Evolutionary conservation across 2,888 invertebrate genomes (phyloP), one percentile per base, ranked within the genome.

Genomic region (Pollenia amentaria): DNA sequence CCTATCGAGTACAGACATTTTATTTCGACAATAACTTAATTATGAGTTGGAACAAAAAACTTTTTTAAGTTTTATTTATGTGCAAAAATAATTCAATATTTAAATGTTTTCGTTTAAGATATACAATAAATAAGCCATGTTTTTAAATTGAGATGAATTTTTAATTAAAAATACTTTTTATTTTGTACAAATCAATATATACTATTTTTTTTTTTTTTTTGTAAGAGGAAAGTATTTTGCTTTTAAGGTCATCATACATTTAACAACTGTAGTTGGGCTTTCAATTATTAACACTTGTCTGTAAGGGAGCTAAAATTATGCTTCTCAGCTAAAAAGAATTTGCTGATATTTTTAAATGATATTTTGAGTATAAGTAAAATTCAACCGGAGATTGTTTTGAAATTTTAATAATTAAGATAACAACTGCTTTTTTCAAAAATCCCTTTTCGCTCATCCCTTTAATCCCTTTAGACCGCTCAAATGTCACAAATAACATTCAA

Each of bases 11-110:
- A 29, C 29, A 29, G 29, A 29, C 46, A 46, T 46, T 46, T 55
- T 55, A 55, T 55, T 55, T 55, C 21, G 21, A 55, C 21, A 55
- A 55, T 55, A 21, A 55, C 55, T 55, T 21, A 21, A 55, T 55
- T 21, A 55, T 55, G 21, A 55, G 21, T 55, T 55, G 11, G 11
- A 6, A 55, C 11, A 55, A 55, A 55, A 21, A 55, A 10, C 11
- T 21, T 18, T 55, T 9, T 12, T 21, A 18, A 21, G 21, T 11
- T 55, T n/a, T 16, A 55, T 16, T 55, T 16, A 12, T 55, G 21
- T 55, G 21, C 55, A 29, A 12, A 55, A 55, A 55, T 55, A 55
- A 55, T 55, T 55, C 12, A 55, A 55, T 55, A 18, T 55, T 21
- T 55, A 12, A 55, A 55, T 55, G 29, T 55, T 55, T 55, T 12